Base-by-base conservation (phyloP, 2,113 vertebrate genomes). In the Hydrochoerus hydrochaeris region DNA sequence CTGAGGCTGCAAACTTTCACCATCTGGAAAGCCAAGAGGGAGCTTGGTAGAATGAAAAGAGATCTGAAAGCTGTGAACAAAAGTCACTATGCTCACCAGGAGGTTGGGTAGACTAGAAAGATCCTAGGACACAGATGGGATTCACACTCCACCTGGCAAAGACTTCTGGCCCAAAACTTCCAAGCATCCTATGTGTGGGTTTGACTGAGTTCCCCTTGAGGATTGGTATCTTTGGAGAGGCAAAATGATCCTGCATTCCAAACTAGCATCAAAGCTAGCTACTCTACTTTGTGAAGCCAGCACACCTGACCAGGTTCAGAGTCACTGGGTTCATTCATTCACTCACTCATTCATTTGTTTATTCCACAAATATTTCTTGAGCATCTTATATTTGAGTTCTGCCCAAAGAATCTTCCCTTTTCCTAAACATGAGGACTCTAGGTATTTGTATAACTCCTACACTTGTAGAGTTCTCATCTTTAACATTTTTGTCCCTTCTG, bases 1-100 rank as follows among this genome's bases (percentile, higher is more conserved):
- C 81, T 95, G 41, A 63, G 97, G 90, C 30, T 67, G 94, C 84
- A 98, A 85, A 73, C 32, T 90, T 57, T 54, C 24, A 82, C 78
- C 3, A 46, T 95, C 97, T 97, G 81, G 44, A 82, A 97, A 95
- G 32, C 20, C 32, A 13, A 19, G 9, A 90, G 44, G 11, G 24
- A 26, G 17, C 17, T 77, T 75, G 77, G 46, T 60, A 4, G 8
- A 52, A 14, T 46, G 14, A 13, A 65, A 1, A 54, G 57, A 38
- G 26, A 0, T 57, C 83, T 32, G 11, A 46, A 91, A 60, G 44
- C 38, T 71, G 41, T 0, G 26, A 24, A 38, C 19, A 49, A 67
- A 85, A 63, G 7, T 9, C 22, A 6, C 44, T 4, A 17, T 35
- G 58, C 16, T 78, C 16, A 17, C 13, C 3, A 7, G 80, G 65